A percentile compares a stretch with the other conserved stretches of the same genome.
Evolutionary conservation across 2,113 vertebrate genomes (phyloP).

Genomic region (Cyprinus carpio): DNA sequence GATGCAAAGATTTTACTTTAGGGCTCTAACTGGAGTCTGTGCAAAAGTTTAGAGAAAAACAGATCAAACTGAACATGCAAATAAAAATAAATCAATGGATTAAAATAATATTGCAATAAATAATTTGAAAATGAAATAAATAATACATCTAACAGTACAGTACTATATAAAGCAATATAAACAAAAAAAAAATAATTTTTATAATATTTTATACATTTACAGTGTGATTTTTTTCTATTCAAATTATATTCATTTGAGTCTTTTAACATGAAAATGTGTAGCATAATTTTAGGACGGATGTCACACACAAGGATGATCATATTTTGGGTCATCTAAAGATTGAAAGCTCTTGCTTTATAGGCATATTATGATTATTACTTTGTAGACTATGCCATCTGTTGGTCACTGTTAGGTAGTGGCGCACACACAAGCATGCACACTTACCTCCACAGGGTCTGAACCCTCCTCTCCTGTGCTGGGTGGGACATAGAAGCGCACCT

Average conservation of each 20-base stretch:
- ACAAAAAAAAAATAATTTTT: not conserved
- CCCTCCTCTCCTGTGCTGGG: slow-evolving; percentile 81
- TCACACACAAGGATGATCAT: not conserved
- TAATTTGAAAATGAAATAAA: not conserved
- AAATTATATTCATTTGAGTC: not conserved
- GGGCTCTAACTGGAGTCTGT: not conserved
- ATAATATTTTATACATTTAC: not conserved
- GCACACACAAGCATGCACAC: not conserved
- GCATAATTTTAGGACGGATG: not conserved
- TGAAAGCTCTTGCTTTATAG: not conserved
- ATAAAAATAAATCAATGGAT: not conserved
- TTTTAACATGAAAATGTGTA: not conserved
- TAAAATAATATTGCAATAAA: not conserved
- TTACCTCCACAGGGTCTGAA: slow-evolving; percentile 83
- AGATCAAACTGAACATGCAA: not conserved
- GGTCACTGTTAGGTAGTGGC: slow-evolving; percentile 7
- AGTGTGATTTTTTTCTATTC: not conserved
- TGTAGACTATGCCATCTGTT: slow-evolving; percentile 46
- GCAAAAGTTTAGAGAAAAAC: not conserved
- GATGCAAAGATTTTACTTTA: not conserved
- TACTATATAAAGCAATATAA: not conserved
- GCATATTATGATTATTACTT: slow-evolving; percentile 14
- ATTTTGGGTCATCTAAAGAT: not conserved
- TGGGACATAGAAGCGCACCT: slow-evolving; percentile 86
- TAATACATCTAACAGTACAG: not conserved